These are phyloP conservation scores for Gastrophysa polygoni DNA, from an alignment of 2,888 invertebrate species.

Conservation along the genomic window DNA sequence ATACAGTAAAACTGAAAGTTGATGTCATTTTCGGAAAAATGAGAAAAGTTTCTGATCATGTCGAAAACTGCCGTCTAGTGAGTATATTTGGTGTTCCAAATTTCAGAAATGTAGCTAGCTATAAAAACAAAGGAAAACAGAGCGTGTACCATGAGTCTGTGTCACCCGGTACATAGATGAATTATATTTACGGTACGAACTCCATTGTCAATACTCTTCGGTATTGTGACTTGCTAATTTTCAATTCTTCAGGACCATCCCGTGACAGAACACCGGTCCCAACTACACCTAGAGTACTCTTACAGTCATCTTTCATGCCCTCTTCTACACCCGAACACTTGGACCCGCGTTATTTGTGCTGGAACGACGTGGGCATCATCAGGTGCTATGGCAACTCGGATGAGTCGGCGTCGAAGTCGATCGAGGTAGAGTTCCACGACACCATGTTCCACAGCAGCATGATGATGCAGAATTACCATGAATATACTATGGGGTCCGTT, in stretches of 20 bases:
- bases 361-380: slow-evolving; percentile 94
- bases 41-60: too few relatives aligned
- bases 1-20: too few relatives aligned
- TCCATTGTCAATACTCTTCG: too few relatives aligned
- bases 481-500: slow-evolving; percentile 87
- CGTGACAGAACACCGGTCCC: slow-evolving; percentile 50
- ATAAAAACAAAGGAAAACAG: too few relatives aligned
- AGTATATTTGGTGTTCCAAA: too few relatives aligned
- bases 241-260: slow-evolving; percentile 48
- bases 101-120: too few relatives aligned
- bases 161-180: too few relatives aligned
- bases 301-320: slow-evolving; percentile 90
- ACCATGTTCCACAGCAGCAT: slow-evolving; percentile 86
- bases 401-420: slow-evolving; percentile 64
- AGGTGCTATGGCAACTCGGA: slow-evolving; percentile 79
- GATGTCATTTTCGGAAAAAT: too few relatives aligned
- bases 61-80: too few relatives aligned
- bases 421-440: slow-evolving; percentile 97
- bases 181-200: too few relatives aligned
- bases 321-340: slow-evolving; percentile 85
- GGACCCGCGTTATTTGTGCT: slow-evolving; percentile 73
- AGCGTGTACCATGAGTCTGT: too few relatives aligned
- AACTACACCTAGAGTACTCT: slow-evolving; percentile 60
- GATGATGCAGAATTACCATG: slow-evolving; percentile 83
- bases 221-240: too few relatives aligned